Percentiles rank a stretch among this genome's conserved stretches.
These are phyloP conservation scores for Hydropotes inermis DNA, from an alignment of 2,113 vertebrate species.

Conservation along the genomic window DNA sequence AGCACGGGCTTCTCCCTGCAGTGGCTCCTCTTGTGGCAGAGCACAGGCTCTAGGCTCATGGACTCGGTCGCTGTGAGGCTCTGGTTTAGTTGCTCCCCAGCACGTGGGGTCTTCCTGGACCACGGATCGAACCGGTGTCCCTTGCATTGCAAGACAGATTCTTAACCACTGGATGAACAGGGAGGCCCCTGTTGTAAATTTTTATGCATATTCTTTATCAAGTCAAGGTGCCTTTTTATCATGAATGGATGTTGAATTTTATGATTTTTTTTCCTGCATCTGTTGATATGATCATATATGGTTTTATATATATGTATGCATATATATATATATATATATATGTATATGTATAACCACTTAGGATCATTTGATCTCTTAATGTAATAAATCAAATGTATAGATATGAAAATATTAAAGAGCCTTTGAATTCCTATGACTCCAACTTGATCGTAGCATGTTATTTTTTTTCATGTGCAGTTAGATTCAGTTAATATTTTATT, in stretches of 20 bases:
- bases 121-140: rapidly evolving
- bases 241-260: neutral
- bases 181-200: neutral
- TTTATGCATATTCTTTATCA: neutral
- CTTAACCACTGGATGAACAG: neutral
- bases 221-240: neutral
- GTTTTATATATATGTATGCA: neutral
- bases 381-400: neutral
- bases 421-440: neutral
- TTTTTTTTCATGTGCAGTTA: neutral
- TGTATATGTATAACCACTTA: neutral
- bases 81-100: neutral
- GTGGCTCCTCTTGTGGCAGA: rapidly evolving
- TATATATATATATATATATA: neutral
- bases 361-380: neutral
- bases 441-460: neutral
- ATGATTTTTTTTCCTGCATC: neutral
- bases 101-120: neutral
- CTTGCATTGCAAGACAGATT: neutral
- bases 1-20: rapidly evolving
- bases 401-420: neutral
- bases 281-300: neutral
- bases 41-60: neutral
- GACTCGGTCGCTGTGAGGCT: neutral
- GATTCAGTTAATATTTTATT: neutral